Base-by-base conservation (phyloP, 2,888 invertebrate species). In the Polydesmus complanatus region DNA sequence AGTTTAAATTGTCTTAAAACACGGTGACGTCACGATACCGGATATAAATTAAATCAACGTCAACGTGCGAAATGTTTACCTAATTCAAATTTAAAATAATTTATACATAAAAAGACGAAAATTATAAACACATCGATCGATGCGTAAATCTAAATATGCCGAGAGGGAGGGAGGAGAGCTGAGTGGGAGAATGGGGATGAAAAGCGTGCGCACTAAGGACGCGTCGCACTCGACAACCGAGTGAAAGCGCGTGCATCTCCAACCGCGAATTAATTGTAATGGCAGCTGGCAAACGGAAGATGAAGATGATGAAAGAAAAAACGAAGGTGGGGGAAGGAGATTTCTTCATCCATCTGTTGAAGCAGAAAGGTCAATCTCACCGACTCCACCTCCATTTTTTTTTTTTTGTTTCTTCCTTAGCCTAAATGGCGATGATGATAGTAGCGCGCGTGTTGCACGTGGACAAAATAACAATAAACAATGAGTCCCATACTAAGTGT, bases 21-120 rank as follows among this genome's bases (percentile, higher is more conserved):
- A 25, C 54, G n/a, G 19, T 54, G 54, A 54, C 25, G 27, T 18
- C 54, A 54, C 54, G 25, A 54, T 54, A 5, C 54, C 54, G 11
- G 27, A 22, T 54, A 25, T 19, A 23, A 54, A 51, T 51, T 51
- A 23, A n/a, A n/a, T n/a, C n/a, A n/a, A n/a, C n/a, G n/a, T n/a
- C n/a, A n/a, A n/a, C n/a, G n/a, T n/a, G n/a, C n/a, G n/a, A n/a
- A n/a, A 37, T 37, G 14, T 37, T 37, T 37, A 37, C 37, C 14
- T 14, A 37, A 37, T 37, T 37, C 37, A 37, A 37, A 37, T 37
- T 37, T 37, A 5, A 37, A 37, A 37, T 37, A 37, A 37, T 5
- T 8, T 37, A 37, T 2, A 14, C 14, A 53, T 53, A 53, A 53
- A 53, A 53, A 2, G 21, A 53, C 22, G 53, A 53, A 18, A 18